Evolutionary conservation across 1,140 invertebrate species (phyloP).

Genomic region (Armadillidium nasatum): DNA sequence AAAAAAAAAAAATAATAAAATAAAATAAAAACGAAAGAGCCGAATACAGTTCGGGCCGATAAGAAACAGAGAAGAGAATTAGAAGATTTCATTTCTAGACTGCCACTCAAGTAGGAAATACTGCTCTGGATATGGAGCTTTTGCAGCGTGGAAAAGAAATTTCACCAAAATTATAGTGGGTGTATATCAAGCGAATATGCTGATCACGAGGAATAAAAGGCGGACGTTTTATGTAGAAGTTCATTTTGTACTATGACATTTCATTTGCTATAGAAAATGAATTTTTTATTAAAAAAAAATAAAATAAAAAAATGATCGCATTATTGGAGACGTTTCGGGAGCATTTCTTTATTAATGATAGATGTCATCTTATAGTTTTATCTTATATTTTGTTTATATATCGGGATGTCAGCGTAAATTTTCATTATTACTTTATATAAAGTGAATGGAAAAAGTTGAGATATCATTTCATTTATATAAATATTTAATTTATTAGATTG

Average conservation of each 20-base stretch:
- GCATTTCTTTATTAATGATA: not conserved
- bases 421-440: conserved; percentile 4
- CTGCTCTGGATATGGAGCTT: conserved; percentile 1
- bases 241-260: conserved; percentile 6
- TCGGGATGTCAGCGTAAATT: not conserved
- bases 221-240: not conserved
- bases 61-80: not conserved
- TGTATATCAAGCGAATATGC: conserved; percentile 8
- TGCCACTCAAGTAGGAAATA: not conserved
- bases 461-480: not conserved
- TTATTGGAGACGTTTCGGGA: not conserved
- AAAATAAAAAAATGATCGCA: not conserved
- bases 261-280: conserved; percentile 13
- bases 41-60: not conserved
- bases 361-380: not conserved
- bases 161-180: not conserved
- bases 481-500: too few species aligned
- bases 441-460: not conserved
- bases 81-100: conserved; percentile 8
- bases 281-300: conserved; percentile 2
- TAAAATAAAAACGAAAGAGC: not conserved
- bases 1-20: not conserved
- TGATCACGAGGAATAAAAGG: not conserved
- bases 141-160: conserved; percentile 7
- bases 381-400: not conserved